Evolutionary conservation across 2,797 vertebrate species (phyloP).

Genomic region (Sebastes baramenuke): DNA sequence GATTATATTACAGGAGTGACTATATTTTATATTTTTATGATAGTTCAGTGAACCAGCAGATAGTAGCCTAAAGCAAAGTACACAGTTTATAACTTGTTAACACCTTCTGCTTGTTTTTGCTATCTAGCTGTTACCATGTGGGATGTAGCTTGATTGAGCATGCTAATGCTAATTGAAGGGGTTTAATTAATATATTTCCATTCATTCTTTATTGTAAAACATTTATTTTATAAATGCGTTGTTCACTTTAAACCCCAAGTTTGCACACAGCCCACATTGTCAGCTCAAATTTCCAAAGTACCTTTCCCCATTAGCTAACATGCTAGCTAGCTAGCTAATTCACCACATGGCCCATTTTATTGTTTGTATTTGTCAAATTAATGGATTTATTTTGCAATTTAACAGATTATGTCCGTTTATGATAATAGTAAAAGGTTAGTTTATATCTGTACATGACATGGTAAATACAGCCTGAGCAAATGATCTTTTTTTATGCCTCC

Average conservation of each 20-base stretch:
- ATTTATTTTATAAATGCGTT: neutral
- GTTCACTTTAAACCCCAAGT: neutral
- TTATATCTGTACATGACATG: neutral
- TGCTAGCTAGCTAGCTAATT: neutral
- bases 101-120: too few relatives aligned
- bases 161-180: neutral
- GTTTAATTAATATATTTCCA: neutral
- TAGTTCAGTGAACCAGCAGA: neutral
- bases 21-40: neutral
- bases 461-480: neutral
- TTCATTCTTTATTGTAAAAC: neutral
- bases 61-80: too few relatives aligned
- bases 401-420: fast-evolving
- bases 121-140: too few relatives aligned
- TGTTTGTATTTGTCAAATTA: neutral
- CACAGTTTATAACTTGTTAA: too few relatives aligned
- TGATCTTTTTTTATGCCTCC: neutral
- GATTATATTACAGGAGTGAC: too few relatives aligned
- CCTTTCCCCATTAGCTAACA: neutral
- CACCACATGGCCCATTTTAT: neutral
- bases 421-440: too few relatives aligned
- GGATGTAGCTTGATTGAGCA: neutral
- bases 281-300: neutral
- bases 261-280: neutral
- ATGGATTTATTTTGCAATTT: neutral